Evolutionary conservation across 1,140 invertebrate species (phyloP), one percentile per base, ranked within the genome.

Genomic region (Holotrichia oblita): DNA sequence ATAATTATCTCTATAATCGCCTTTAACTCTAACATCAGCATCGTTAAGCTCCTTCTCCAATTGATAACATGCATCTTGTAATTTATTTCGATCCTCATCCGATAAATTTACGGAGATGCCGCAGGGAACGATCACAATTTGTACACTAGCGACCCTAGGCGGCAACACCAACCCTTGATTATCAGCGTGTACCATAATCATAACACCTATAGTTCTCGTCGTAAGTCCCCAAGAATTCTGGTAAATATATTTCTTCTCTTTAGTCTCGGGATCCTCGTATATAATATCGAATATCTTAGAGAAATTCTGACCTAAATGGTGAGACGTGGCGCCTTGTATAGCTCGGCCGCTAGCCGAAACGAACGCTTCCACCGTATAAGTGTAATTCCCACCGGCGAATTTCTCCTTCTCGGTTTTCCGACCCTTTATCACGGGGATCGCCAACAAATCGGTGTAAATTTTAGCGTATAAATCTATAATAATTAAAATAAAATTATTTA

Each of bases 191-290:
- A 99, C 92, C 94, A 99, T 97, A 0, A 97, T 92, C 94, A 99
- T 94, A 2, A 98, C 96, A 84, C 96, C 96, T 82, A 98, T 98
- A 0, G 97, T 97, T 81, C 98, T 91, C 0, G 99, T 99, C 0
- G 98, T 99, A 12, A 99, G 84, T 41, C 98, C 99, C 98, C 98
- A 99, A 0, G 98, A 99, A 87, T 99, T 99, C 88, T 99, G 98
- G 87, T 93, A 99, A 4, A 97, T 96, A 87, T 91, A 98, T 83
- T 93, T 91, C 85, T 98, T 97, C 84, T 98, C 94, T 78, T 95
- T 91, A 7, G 96, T 97, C 80, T 95, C 94, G 3, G 95, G 96
- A 87, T 99, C 94, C 87, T 99, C 97, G 85, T 93, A 97, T 6
- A 94, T 90, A 79, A 99, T 98, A 80, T 99, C 97, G 89, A 99